These are phyloP conservation scores for Resseliella maxima DNA, from an alignment of 2,888 invertebrate species.

Conservation along the genomic window DNA sequence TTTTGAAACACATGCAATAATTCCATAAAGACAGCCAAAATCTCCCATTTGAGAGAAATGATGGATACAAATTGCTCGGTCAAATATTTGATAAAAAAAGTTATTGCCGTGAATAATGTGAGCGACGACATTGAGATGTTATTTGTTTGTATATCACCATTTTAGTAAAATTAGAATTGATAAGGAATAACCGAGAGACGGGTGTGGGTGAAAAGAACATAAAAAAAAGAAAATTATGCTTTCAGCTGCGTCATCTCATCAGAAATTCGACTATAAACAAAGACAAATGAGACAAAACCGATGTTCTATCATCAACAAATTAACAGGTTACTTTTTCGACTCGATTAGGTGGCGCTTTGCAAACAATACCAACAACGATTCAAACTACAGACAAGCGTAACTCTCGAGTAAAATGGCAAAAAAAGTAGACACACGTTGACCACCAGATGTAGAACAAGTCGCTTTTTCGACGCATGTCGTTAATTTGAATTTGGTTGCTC, in stretches of 20 bases:
- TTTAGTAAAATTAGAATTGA: neutral
- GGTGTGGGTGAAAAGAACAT: neutral
- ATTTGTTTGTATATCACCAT: neutral
- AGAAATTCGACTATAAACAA: neutral
- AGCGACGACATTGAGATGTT: neutral
- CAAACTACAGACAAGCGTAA: neutral
- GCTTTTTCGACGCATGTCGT: slow-evolving; percentile 27
- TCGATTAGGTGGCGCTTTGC: slow-evolving; percentile 45
- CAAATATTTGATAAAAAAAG: neutral
- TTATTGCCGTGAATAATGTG: neutral
- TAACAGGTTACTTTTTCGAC: neutral
- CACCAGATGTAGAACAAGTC: slow-evolving; percentile 43
- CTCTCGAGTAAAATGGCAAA: neutral
- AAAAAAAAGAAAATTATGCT: neutral
- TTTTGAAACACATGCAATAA: slow-evolving; percentile 8
- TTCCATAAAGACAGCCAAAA: neutral
- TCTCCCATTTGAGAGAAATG: neutral
- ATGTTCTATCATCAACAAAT: slow-evolving; percentile 6
- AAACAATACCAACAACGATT: neutral
- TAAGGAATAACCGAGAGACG: neutral
- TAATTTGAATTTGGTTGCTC: slow-evolving; percentile 38
- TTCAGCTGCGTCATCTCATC: neutral
- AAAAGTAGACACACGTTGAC: neutral
- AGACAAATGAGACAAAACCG: neutral
- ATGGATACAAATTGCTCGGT: neutral